These are phyloP conservation scores for Drosophila gunungcola DNA, from an alignment of 1,140 invertebrate species.

Conservation along the genomic window DNA sequence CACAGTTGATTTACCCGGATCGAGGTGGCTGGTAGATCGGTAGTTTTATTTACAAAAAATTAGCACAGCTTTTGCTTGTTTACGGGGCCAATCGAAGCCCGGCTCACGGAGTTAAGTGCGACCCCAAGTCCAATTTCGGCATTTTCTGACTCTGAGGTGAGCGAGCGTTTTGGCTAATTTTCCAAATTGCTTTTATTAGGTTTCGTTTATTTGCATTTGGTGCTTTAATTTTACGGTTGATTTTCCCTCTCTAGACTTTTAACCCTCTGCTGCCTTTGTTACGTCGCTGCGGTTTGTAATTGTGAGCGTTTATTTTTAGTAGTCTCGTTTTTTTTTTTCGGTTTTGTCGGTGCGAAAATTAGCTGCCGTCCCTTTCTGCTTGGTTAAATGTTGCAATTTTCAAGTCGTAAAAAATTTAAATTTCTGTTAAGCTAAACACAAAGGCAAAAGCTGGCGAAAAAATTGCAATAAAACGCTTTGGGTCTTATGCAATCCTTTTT, in stretches of 20 bases:
- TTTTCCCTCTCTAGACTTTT: slow-evolving; percentile 37
- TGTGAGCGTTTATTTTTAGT: slow-evolving; percentile 41
- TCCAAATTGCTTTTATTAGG: slow-evolving; percentile 83
- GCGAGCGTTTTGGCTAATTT: slow-evolving; percentile 79
- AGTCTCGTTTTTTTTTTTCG: slow-evolving; percentile 23
- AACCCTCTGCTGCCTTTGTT: slow-evolving; percentile 66
- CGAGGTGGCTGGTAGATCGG: slow-evolving; percentile 61
- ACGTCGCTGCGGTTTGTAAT: slow-evolving; percentile 52
- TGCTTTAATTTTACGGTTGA: slow-evolving; percentile 77
- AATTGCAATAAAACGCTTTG: slow-evolving; percentile 57
- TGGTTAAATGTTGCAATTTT: slow-evolving; percentile 76
- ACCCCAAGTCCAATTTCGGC: slow-evolving; percentile 22
- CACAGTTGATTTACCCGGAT: slow-evolving; percentile 75
- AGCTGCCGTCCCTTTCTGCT: slow-evolving; percentile 49
- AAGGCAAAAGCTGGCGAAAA: slow-evolving; percentile 25
- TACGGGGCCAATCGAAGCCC: slow-evolving; percentile 37
- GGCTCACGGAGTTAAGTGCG: neutral
- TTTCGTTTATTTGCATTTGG: slow-evolving; percentile 84
- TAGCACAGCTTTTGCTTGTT: slow-evolving; percentile 82
- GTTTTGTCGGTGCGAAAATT: slow-evolving; percentile 41
- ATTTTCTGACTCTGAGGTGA: slow-evolving; percentile 26
- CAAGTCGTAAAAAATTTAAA: slow-evolving; percentile 70
- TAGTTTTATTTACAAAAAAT: slow-evolving; percentile 84
- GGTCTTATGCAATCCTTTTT: slow-evolving; percentile 66
- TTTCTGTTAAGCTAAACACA: slow-evolving; percentile 34